A percentile compares a stretch with the other conserved stretches of the same genome.
These are phyloP conservation scores for Herpetotheres cachinnans DNA, from an alignment of 2,113 vertebrate species.

Conservation along the genomic window DNA sequence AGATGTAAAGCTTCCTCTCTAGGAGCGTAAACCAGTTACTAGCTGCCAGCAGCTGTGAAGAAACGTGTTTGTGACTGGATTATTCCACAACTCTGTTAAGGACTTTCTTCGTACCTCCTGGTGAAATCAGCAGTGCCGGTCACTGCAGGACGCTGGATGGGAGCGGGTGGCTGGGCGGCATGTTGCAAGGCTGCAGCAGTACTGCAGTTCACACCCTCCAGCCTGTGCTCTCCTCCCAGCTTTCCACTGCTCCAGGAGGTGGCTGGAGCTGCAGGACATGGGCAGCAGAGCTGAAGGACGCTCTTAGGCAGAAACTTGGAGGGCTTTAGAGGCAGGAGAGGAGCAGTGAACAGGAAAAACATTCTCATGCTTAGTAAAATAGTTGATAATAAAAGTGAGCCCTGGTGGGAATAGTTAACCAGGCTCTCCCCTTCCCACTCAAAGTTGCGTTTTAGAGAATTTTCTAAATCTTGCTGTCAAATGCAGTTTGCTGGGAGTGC, in stretches of 20 bases:
- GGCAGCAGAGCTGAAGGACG: not conserved
- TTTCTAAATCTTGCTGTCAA: not conserved
- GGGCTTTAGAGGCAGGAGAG: not conserved
- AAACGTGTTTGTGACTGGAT: not conserved
- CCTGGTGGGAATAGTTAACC: not conserved
- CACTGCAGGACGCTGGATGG: not conserved
- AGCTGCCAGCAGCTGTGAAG: not conserved
- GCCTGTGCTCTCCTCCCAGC: not conserved
- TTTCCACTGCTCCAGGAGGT: not conserved
- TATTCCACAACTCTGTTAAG: not conserved
- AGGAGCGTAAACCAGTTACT: not conserved
- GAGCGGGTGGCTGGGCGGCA: not conserved
- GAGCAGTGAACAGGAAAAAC: not conserved
- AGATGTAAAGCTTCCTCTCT: not conserved
- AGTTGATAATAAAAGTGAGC: not conserved
- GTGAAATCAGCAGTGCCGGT: not conserved
- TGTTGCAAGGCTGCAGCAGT: not conserved
- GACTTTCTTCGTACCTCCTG: not conserved
- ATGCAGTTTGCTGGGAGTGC: not conserved
- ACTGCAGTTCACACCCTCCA: not conserved
- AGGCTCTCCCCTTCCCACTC: not conserved
- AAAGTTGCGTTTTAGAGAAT: not conserved
- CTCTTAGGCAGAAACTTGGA: not conserved
- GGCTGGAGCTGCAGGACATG: rapidly evolving
- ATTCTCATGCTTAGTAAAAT: not conserved